Conservation (phyloP, 2,888 invertebrate genomes). For the Zhengitettix transpicula region DNA sequence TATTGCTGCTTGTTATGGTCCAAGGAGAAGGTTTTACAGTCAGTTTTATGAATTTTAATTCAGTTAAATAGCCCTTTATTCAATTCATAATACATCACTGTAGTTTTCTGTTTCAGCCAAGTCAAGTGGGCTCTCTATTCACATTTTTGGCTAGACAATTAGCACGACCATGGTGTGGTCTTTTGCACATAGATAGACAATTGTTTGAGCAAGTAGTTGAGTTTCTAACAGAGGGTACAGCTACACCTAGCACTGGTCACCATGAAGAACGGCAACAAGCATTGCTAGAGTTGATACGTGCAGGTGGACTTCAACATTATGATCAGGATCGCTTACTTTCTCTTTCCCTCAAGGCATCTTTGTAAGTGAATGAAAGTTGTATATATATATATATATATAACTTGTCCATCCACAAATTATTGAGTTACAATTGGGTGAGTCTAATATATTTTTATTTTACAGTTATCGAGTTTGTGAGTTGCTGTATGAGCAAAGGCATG, state of each 20-base stretch:
- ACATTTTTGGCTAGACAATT: slow-evolving; percentile 49
- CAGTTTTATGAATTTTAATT: slow-evolving; percentile 21
- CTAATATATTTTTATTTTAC: slow-evolving; percentile 11
- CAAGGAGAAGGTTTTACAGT: slow-evolving; percentile 46
- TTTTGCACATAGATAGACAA: slow-evolving; percentile 24
- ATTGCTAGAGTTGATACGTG: slow-evolving; percentile 48
- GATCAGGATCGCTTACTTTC: slow-evolving; percentile 38
- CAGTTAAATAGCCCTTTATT: neutral
- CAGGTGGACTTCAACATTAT: slow-evolving; percentile 39
- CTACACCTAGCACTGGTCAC: slow-evolving; percentile 23
- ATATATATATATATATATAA: no score
- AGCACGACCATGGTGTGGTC: slow-evolving; percentile 26
- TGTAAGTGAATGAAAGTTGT: slow-evolving; percentile 27
- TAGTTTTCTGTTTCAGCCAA: slow-evolving; percentile 25
- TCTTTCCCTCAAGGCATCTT: slow-evolving; percentile 45
- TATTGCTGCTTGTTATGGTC: slow-evolving; percentile 56
- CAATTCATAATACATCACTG: neutral
- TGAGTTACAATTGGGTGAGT: neutral
- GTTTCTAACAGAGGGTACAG: slow-evolving; percentile 31
- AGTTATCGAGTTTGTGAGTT: slow-evolving; percentile 54
- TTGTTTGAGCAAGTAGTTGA: slow-evolving; percentile 43
- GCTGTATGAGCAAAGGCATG: slow-evolving; percentile 41
- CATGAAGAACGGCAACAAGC: slow-evolving; percentile 57
- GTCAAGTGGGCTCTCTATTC: slow-evolving; percentile 43
- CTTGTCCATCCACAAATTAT: no score